Conservation (phyloP, 2,888 invertebrate species). For the Agrotis clavis region DNA sequence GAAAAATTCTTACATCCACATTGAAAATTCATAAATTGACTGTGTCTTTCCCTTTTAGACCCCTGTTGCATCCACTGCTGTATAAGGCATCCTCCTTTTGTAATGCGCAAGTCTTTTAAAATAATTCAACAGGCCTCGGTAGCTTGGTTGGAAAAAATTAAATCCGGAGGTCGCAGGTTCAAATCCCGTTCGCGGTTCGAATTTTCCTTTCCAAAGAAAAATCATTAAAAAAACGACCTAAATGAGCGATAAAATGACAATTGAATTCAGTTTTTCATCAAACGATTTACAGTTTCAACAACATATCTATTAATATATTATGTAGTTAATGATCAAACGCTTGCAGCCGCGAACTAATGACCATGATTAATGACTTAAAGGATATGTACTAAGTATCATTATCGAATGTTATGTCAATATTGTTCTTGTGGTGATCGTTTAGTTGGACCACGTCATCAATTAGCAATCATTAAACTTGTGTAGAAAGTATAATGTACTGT, state of each 20-base stretch:
- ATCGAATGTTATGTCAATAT: slow-evolving; percentile 59
- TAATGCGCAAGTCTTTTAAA: too few relatives aligned
- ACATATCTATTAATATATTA: slow-evolving; percentile 50
- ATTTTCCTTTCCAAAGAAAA: too few relatives aligned
- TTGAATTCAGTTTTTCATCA: slow-evolving; percentile 30
- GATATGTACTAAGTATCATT: slow-evolving; percentile 61
- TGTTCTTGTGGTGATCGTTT: slow-evolving; percentile 47
- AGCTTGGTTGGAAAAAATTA: background rate
- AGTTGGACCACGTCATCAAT: slow-evolving; percentile 56
- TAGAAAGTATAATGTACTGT: slow-evolving; percentile 40
- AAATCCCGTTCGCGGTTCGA: too few relatives aligned
- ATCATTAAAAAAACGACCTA: too few relatives aligned
- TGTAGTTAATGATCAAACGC: slow-evolving; percentile 33
- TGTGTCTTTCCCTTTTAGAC: too few relatives aligned
- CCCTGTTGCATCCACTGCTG: too few relatives aligned
- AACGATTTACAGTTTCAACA: slow-evolving; percentile 24
- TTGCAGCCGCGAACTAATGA: slow-evolving; percentile 48
- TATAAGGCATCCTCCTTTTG: too few relatives aligned
- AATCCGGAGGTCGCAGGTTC: too few relatives aligned
- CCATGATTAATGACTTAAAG: slow-evolving; percentile 61
- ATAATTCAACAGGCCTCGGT: background rate
- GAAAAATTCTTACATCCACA: too few relatives aligned
- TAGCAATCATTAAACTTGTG: slow-evolving; percentile 46
- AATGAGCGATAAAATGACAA: background rate
- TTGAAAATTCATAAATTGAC: too few relatives aligned